A percentile compares a stretch with the other conserved stretches of the same genome.
Conservation (phyloP, 2,888 invertebrate genomes). For the Drosophila subquinaria region DNA sequence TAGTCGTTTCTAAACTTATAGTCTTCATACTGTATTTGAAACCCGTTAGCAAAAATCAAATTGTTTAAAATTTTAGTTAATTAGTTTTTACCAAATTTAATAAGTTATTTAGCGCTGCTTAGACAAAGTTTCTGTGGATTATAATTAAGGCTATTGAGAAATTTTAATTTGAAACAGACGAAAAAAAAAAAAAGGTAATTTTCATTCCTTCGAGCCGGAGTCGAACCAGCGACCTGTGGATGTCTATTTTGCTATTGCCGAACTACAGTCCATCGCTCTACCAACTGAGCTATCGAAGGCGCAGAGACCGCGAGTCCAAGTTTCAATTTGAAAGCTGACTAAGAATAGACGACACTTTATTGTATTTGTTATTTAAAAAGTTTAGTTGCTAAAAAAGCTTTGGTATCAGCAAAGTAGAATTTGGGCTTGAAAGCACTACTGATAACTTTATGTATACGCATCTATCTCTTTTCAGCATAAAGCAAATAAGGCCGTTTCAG, state of each 20-base stretch:
- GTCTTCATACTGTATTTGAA: not conserved
- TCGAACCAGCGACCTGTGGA: slow-evolving; percentile 81
- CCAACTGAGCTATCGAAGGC: slow-evolving; percentile 80
- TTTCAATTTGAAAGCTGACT: slow-evolving; percentile 1
- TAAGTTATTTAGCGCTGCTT: not conserved
- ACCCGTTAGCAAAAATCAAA: not conserved
- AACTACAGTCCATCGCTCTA: slow-evolving; percentile 78
- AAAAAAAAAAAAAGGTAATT: slow-evolving; percentile 8
- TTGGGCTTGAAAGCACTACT: slow-evolving; percentile 13
- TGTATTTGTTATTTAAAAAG: not conserved
- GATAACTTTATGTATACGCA: slow-evolving; percentile 7
- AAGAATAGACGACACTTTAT: not conserved
- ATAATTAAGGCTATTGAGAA: not conserved
- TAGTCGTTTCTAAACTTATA: not conserved
- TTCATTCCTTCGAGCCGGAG: slow-evolving; percentile 74
- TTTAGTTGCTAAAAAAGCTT: slow-evolving; percentile 9
- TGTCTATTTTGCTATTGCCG: slow-evolving; percentile 45
- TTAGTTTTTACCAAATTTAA: not conserved
- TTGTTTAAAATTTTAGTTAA: not conserved
- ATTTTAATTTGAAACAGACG: not conserved
- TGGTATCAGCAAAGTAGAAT: not conserved
- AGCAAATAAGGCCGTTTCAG: slow-evolving; percentile 45
- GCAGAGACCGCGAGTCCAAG: slow-evolving; percentile 43
- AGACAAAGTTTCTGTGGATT: not conserved
- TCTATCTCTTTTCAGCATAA: slow-evolving; percentile 17